Evolutionary conservation across 2,888 invertebrate genomes (phyloP).

Genomic region (Amaurobius ferox): DNA sequence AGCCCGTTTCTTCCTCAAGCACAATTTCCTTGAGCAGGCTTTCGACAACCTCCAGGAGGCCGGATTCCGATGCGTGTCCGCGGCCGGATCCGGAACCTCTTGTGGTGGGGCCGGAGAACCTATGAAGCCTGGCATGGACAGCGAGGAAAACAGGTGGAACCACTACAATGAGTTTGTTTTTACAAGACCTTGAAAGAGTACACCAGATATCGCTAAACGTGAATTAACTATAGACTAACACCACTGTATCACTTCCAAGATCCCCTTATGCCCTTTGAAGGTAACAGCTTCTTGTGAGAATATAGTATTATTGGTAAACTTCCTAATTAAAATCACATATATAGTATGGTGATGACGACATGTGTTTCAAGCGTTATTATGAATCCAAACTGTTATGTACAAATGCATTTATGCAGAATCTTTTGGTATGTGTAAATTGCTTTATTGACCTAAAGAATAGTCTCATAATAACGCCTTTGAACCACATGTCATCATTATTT

Average conservation of each 20-base stretch:
- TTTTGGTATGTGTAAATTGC: no score
- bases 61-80: slow-evolving; percentile 84
- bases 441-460: no score
- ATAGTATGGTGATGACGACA: no score
- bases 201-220: neutral
- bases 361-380: no score
- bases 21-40: slow-evolving; percentile 96
- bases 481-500: no score
- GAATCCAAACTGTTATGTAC: no score
- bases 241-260: slow-evolving; percentile 10
- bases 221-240: slow-evolving; percentile 28
- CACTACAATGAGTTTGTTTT: slow-evolving; percentile 99
- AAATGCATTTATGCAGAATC: no score
- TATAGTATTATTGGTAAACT: no score
- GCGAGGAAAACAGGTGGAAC: slow-evolving; percentile 99
- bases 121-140: slow-evolving; percentile 96
- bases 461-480: no score
- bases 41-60: slow-evolving; percentile 79
- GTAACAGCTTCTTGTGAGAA: no score
- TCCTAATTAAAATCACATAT: no score
- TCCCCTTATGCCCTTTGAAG: slow-evolving; percentile 9
- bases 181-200: slow-evolving; percentile 81
- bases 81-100: slow-evolving; percentile 95
- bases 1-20: slow-evolving; percentile 98
- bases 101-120: slow-evolving; percentile 83